These are phyloP conservation scores for Melikaiella ostensackeni DNA, from an alignment of 2,888 invertebrate species.

Conservation along the genomic window DNA sequence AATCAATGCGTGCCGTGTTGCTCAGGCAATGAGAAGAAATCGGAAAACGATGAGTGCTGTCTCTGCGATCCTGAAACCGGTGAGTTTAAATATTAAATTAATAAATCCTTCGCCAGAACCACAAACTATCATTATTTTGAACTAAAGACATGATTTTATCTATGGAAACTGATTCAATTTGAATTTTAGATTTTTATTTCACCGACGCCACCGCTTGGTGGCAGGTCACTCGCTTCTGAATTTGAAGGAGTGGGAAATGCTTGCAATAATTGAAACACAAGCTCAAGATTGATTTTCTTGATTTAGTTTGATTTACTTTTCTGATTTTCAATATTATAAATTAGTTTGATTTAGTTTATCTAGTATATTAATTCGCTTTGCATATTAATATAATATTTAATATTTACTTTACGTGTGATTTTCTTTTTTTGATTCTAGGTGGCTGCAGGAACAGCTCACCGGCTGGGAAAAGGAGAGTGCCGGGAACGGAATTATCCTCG, in stretches of 20 bases:
- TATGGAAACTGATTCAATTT: no score
- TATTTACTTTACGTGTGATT: not conserved
- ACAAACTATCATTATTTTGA: not conserved
- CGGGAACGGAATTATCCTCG: slow-evolving; percentile 78
- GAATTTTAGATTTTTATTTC: no score
- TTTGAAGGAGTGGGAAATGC: no score
- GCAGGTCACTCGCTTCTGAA: no score
- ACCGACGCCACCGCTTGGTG: no score
- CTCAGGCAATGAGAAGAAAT: slow-evolving; percentile 77
- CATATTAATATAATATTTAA: not conserved
- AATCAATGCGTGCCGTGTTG: slow-evolving; percentile 89
- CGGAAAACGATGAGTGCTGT: slow-evolving; percentile 81
- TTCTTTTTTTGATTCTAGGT: slow-evolving; percentile 77
- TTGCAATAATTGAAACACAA: no score
- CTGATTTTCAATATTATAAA: no score
- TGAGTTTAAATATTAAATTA: no score
- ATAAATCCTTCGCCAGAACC: no score
- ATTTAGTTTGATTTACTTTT: no score
- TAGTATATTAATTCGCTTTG: not conserved
- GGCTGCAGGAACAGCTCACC: slow-evolving; percentile 86
- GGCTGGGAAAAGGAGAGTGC: slow-evolving; percentile 86
- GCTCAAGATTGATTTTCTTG: no score
- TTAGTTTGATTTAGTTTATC: no score
- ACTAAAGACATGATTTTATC: not conserved
- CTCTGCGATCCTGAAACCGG: slow-evolving; percentile 85